Evolutionary conservation across 1,140 invertebrate species (phyloP).

Genomic region (Papilio glaucus): DNA sequence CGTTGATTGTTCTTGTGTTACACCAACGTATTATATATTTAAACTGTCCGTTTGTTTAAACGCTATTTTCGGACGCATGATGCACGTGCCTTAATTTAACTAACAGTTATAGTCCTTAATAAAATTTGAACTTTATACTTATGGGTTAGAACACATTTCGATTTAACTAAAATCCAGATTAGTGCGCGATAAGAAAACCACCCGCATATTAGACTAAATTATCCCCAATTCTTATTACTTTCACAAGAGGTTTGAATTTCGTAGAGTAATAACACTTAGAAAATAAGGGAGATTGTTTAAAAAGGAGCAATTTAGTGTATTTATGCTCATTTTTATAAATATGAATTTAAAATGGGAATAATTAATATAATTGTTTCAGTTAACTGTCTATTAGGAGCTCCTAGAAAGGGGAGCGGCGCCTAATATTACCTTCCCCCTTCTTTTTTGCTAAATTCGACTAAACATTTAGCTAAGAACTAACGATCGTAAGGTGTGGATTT

Average conservation of each 20-base stretch:
- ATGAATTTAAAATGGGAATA: slow-evolving; percentile 57
- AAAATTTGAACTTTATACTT: slow-evolving; percentile 29
- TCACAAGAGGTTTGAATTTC: slow-evolving; percentile 9
- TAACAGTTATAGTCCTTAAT: slow-evolving; percentile 37
- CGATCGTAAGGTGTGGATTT: too few relatives aligned
- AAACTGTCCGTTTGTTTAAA: slow-evolving; percentile 44
- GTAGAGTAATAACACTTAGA: not conserved
- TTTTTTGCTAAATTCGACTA: not conserved
- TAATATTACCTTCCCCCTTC: not conserved
- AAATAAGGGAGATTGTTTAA: slow-evolving; percentile 35
- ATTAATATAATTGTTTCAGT: slow-evolving; percentile 54
- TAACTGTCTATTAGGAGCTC: slow-evolving; percentile 42
- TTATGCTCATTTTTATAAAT: slow-evolving; percentile 49
- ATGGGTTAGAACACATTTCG: not conserved
- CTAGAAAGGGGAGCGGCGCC: not conserved
- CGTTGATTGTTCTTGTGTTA: slow-evolving; percentile 35
- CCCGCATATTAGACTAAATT: slow-evolving; percentile 34
- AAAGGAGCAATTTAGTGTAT: slow-evolving; percentile 67
- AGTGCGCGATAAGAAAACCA: slow-evolving; percentile 5
- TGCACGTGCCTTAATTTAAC: slow-evolving; percentile 50
- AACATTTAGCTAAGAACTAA: too few relatives aligned
- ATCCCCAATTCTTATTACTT: slow-evolving; percentile 19
- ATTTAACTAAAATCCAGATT: not conserved
- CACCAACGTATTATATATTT: slow-evolving; percentile 40
- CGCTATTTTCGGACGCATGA: slow-evolving; percentile 31